Evolutionary conservation across 2,113 vertebrate genomes (phyloP).

Genomic region (Prunella fulvescens): DNA sequence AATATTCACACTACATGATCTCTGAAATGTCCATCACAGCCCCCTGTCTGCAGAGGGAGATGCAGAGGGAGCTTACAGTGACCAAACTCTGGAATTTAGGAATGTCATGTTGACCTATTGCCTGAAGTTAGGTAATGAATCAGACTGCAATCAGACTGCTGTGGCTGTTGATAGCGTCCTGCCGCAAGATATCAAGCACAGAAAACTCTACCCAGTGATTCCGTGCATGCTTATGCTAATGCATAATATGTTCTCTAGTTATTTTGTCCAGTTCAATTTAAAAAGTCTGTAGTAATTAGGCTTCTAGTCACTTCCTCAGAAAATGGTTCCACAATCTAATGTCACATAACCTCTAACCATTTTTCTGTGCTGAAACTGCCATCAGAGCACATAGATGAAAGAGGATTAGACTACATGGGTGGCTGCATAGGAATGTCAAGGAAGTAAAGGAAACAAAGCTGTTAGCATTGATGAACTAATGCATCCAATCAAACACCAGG

Average conservation of each 20-base stretch:
- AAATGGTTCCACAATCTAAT: slow-evolving; percentile 4
- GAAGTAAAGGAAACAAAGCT: not conserved
- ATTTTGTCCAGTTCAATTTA: slow-evolving; percentile 41
- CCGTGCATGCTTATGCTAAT: not conserved
- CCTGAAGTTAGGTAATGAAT: not conserved
- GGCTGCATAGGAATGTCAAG: not conserved
- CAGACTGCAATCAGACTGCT: not conserved
- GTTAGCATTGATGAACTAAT: slow-evolving; percentile 19
- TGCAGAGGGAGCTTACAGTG: not conserved
- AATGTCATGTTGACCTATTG: not conserved
- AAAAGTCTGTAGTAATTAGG: slow-evolving; percentile 40
- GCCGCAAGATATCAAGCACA: not conserved
- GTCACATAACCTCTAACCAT: slow-evolving; percentile 14
- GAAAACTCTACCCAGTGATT: not conserved
- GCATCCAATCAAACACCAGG: not conserved
- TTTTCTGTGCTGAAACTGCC: not conserved
- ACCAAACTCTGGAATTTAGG: not conserved
- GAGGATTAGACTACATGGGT: not conserved
- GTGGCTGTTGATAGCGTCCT: not conserved
- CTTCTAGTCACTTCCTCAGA: slow-evolving; percentile 4
- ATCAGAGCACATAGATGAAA: not conserved
- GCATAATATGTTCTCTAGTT: not conserved
- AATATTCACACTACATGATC: not conserved
- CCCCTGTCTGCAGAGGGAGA: not conserved
- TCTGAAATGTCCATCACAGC: not conserved